phyloP scores from a whole-genome alignment of 2,888 invertebrate genomes.

The Drosophila paramelanica region DNA sequence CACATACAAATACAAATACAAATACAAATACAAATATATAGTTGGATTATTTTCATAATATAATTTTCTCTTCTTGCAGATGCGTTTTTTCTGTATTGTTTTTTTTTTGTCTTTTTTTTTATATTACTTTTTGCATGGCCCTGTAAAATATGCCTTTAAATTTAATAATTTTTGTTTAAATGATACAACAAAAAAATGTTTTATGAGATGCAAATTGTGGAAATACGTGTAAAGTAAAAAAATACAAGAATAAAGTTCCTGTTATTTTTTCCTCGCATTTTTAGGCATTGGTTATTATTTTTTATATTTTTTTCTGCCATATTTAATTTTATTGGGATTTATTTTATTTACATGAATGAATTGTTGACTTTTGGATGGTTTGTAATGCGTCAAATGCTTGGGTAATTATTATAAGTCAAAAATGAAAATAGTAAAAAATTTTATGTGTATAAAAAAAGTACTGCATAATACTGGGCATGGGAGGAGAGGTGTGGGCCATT shows the following conservation, averaged over 20 bases:
- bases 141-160: conserved; percentile 39
- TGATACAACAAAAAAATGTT: conserved; percentile 26
- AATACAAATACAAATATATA: conserved; percentile 56
- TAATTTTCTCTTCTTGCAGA: conserved; percentile 51
- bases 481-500: conserved; percentile 5
- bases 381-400: conserved; percentile 27
- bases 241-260: conserved; percentile 18
- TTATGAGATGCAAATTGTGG: conserved; percentile 42
- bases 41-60: conserved; percentile 62
- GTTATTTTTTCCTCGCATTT: conserved; percentile 12
- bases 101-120: conserved; percentile 32
- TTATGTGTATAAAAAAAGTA: conserved; percentile 13
- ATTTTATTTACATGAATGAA: conserved; percentile 65
- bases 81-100: conserved; percentile 22
- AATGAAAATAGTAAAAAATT: conserved; percentile 9
- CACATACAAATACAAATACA: conserved; percentile 84
- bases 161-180: conserved; percentile 19
- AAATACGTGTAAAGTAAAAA: conserved; percentile 27
- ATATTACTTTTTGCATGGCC: conserved; percentile 44
- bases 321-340: conserved; percentile 31
- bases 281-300: conserved; percentile 8
- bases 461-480: conserved; percentile 21
- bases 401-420: conserved; percentile 22
- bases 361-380: conserved; percentile 51
- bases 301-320: conserved; percentile 18